Base-by-base conservation (phyloP, 2,888 invertebrate genomes). In the Acronicta alni region DNA sequence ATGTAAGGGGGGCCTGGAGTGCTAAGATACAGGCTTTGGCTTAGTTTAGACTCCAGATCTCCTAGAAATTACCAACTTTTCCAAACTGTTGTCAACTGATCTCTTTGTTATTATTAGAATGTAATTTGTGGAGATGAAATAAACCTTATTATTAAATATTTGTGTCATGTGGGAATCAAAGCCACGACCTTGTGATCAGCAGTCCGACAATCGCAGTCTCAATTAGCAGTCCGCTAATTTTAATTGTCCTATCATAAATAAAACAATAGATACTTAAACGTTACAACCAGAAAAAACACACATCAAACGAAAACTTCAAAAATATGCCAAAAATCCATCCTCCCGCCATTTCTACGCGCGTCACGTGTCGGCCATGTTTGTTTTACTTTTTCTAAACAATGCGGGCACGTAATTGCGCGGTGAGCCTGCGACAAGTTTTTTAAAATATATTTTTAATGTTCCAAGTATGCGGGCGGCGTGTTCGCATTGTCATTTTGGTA, bases 381-480 rank as follows among this genome's bases (percentile, higher is more conserved):
- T 63, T 75, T 67, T 67, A 67, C 66, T 76, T 76, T 80, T 79
- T 75, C 72, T 78, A 80, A 79, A 77, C 78, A 80, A 75, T 68
- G 78, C 67, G 48, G 51, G 51, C 43, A 43, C 54, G 62, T 70
- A 67, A 69, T 75, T 62, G 74, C 65, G 67, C 62, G 58, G 62
- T 53, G 59, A 68, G 77, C 58, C 58, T 65, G 74, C 67, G 74
- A 78, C 71, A 72, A 71, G 49, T 58, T 65, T 52, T 79, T 72
- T 67, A 55, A 62, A 65, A 76, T 60, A 65, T 56, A 65, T 76
- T 75, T 80, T 81, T 73, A 80, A 79, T 79, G 73, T 48, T 57
- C 62, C 54, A 47, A 56, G 47, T 58, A 52, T 49, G 54, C 30
- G 30, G 42, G 44, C 17, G n/a, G 46, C 26, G 3, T 32, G 63